Conservation (phyloP, 2,888 invertebrate species). For the Zaprionus bogoriensis region DNA sequence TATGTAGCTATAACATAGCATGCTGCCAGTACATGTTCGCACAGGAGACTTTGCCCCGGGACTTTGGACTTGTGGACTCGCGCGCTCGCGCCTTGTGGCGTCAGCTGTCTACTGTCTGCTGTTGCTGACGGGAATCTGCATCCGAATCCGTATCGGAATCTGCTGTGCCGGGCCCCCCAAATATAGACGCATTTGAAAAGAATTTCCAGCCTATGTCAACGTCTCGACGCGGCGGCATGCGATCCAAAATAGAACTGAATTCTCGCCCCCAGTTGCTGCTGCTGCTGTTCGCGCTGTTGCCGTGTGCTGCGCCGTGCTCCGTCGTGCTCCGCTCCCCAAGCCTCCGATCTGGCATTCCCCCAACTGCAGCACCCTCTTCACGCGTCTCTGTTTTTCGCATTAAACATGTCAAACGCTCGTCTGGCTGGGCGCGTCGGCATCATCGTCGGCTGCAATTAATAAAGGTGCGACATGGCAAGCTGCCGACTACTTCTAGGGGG, state of each 20-base stretch:
- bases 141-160: conserved; percentile 24
- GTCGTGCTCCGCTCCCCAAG: not conserved
- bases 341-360: not conserved
- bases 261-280: conserved; percentile 24
- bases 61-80: conserved; percentile 43
- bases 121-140: conserved; percentile 31
- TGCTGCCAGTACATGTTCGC: conserved; percentile 19
- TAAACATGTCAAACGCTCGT: conserved; percentile 73
- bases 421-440: conserved; percentile 58
- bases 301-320: not conserved
- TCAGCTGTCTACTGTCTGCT: conserved; percentile 39
- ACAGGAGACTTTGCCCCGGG: conserved; percentile 27
- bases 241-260: conserved; percentile 55
- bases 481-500: conserved; percentile 27
- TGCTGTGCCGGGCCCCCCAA: conserved; percentile 37
- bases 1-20: conserved; percentile 1
- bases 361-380: not conserved
- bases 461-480: conserved; percentile 77
- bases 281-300: not conserved
- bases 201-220: conserved; percentile 73
- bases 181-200: conserved; percentile 45
- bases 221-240: conserved; percentile 28
- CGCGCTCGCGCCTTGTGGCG: too few species aligned
- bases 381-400: conserved; percentile 61
- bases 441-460: conserved; percentile 77